A percentile compares a stretch with the other conserved stretches of the same genome.
phyloP scores from a whole-genome alignment of 2,113 vertebrate species.

The Rhea americana region DNA sequence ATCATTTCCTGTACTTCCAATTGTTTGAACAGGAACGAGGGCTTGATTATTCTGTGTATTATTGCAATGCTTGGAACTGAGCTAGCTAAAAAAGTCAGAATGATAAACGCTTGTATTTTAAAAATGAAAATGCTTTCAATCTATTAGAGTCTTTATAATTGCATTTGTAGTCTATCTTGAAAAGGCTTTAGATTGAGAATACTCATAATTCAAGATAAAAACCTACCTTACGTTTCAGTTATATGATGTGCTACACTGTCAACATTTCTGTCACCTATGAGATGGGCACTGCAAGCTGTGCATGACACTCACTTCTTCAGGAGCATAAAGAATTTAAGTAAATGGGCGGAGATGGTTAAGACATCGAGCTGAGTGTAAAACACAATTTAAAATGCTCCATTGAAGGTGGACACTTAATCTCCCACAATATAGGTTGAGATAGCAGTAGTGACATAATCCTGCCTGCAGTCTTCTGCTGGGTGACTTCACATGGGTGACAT shows the following conservation, averaged over 20 bases:
- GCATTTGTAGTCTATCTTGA: not conserved
- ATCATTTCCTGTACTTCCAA: slow-evolving; percentile 37
- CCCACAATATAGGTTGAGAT: not conserved
- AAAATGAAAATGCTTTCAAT: not conserved
- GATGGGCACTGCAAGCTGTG: not conserved
- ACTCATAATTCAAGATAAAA: not conserved
- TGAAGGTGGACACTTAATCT: not conserved
- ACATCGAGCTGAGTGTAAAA: not conserved
- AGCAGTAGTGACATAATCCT: not conserved
- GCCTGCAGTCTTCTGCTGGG: not conserved
- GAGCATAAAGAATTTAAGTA: rapidly evolving
- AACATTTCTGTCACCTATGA: not conserved
- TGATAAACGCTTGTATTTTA: not conserved
- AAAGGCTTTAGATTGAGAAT: not conserved
- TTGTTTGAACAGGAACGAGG: not conserved
- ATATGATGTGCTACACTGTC: rapidly evolving
- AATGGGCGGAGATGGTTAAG: not conserved
- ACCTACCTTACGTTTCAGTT: not conserved
- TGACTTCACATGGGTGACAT: rapidly evolving
- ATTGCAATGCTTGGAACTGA: not conserved
- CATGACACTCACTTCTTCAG: not conserved
- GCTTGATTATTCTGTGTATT: not conserved
- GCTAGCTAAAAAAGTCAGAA: not conserved
- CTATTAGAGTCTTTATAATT: not conserved
- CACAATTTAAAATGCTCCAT: not conserved